phyloP scores from a whole-genome alignment of 2,797 vertebrate genomes.

The Sebastolobus alascanus region DNA sequence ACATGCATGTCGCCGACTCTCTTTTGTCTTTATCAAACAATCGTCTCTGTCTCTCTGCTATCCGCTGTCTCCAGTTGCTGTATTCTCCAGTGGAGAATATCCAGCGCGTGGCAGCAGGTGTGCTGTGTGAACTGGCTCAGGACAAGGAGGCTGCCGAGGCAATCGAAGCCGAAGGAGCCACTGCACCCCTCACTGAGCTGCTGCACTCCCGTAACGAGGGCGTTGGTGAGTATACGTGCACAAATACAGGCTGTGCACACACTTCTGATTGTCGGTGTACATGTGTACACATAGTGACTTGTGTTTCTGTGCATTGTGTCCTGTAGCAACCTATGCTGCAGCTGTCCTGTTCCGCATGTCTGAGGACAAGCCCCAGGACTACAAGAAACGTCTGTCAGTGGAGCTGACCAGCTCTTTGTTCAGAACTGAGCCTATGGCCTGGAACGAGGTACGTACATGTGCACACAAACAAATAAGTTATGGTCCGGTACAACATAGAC shows the following conservation, averaged over 20 bases:
- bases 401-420: constrained; percentile 98
- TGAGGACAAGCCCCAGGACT: constrained; percentile 99
- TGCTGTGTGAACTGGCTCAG: constrained; percentile 98
- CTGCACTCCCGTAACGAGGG: constrained; percentile 99
- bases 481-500: constrained; percentile 67
- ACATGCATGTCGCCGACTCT: not conserved
- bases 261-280: not conserved
- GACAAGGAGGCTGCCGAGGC: constrained; percentile 99
- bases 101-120: constrained; percentile 97
- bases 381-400: constrained; percentile 97
- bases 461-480: not conserved
- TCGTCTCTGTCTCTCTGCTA: not conserved
- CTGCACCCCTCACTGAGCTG: constrained; percentile 95
- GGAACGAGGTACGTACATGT: constrained; percentile 91
- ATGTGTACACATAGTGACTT: not conserved
- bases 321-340: constrained; percentile 94
- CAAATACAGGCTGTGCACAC: not conserved
- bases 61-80: constrained; percentile 86
- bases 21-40: not conserved
- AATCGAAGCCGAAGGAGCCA: constrained; percentile 98
- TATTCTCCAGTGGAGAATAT: constrained; percentile 99
- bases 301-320: not conserved
- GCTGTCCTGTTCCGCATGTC: constrained; percentile 99
- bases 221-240: constrained; percentile 88
- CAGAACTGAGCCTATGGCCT: constrained; percentile 97